Percentiles rank a stretch among this genome's conserved stretches.
Conservation (phyloP, 2,113 vertebrate genomes). For the Chaetodon auriga region DNA sequence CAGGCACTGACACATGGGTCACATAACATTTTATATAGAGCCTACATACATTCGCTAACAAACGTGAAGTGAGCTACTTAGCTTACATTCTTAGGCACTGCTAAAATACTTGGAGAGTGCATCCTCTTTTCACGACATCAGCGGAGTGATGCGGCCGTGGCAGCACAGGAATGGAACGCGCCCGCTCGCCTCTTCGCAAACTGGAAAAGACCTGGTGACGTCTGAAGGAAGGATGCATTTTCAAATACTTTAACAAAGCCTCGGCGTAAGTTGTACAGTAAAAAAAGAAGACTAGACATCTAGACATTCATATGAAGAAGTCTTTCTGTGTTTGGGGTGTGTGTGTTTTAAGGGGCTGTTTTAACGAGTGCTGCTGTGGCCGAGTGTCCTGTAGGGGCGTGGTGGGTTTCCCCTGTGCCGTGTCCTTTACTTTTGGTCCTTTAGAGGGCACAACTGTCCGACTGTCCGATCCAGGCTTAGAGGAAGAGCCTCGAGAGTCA, state of each 20-base stretch:
- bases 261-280: constrained; percentile 84
- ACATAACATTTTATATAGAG: constrained; percentile 75
- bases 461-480: constrained; percentile 70
- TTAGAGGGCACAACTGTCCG: constrained; percentile 78
- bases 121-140: constrained; percentile 42
- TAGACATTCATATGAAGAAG: constrained; percentile 88
- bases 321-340: constrained; percentile 90
- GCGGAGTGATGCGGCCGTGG: constrained; percentile 23
- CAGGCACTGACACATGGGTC: constrained; percentile 80
- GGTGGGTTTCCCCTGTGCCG: constrained; percentile 81
- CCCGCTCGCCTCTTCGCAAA: constrained; percentile 1
- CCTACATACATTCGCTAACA: constrained; percentile 81
- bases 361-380: constrained; percentile 76
- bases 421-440: constrained; percentile 86
- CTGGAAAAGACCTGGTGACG: constrained; percentile 1
- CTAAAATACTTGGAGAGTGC: constrained; percentile 64
- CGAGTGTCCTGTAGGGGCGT: constrained; percentile 86
- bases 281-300: constrained; percentile 79
- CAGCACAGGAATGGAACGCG: constrained; percentile 22
- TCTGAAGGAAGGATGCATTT: constrained; percentile 66
- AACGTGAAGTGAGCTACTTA: constrained; percentile 80
- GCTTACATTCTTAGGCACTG: constrained; percentile 79
- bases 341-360: constrained; percentile 86
- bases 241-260: constrained; percentile 81
- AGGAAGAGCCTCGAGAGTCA: constrained; percentile 70